These are phyloP conservation scores for Amphiprion ocellaris DNA, from an alignment of 2,113 vertebrate species.

Conservation along the genomic window DNA sequence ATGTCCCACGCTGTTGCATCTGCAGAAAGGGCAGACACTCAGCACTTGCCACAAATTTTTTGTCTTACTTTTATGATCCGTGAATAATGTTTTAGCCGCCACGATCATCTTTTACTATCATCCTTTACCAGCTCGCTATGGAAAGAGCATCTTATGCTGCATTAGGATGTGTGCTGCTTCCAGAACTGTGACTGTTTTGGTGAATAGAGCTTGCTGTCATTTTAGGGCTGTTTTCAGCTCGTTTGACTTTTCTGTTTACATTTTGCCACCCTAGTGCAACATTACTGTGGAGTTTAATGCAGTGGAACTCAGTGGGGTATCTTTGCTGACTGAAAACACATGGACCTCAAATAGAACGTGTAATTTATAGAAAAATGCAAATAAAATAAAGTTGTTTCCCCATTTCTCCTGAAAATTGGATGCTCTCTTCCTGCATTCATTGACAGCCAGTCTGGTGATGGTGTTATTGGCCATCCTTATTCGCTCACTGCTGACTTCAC, in stretches of 20 bases:
- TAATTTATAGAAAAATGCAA: neutral
- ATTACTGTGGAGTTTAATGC: neutral
- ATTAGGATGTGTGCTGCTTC: neutral
- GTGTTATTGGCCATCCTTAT: neutral
- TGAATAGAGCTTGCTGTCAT: neutral
- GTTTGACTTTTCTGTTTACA: neutral
- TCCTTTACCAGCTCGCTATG: neutral
- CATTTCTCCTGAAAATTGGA: neutral
- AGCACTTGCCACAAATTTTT: neutral
- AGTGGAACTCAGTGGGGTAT: neutral
- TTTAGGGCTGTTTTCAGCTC: neutral
- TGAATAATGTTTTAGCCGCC: neutral
- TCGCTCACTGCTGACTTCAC: no score
- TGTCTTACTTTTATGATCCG: neutral
- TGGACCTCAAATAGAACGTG: no score
- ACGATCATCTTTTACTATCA: neutral
- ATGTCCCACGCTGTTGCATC: neutral
- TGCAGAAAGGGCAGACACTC: slow-evolving; percentile 8
- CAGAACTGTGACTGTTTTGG: neutral
- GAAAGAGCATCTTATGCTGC: neutral
- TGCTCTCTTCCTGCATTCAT: neutral
- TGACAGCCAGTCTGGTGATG: no score
- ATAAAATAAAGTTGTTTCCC: neutral
- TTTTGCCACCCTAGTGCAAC: neutral
- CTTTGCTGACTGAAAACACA: no score